Evolutionary conservation across 2,888 invertebrate species (phyloP).

Genomic region (Nomada fucata): DNA sequence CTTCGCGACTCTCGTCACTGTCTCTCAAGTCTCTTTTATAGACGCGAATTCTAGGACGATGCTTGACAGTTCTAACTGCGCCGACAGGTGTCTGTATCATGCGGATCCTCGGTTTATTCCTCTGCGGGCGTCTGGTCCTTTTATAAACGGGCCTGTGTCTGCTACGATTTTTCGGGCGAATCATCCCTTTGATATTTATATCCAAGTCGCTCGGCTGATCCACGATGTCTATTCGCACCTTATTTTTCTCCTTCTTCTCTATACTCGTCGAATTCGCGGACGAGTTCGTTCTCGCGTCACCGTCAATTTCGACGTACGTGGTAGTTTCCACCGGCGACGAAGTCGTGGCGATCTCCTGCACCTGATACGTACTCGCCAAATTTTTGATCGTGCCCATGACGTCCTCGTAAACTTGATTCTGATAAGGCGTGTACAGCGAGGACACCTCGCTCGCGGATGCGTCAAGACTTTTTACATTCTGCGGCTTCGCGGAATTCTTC

Average conservation of each 20-base stretch:
- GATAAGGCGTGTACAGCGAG: slow-evolving; percentile 69
- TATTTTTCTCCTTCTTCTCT: slow-evolving; percentile 6
- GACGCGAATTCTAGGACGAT: slow-evolving; percentile 50
- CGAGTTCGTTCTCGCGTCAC: background rate
- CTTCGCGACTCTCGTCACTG: background rate
- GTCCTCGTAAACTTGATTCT: slow-evolving; percentile 81
- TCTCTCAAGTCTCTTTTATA: slow-evolving; percentile 45
- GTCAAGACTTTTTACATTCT: slow-evolving; percentile 11
- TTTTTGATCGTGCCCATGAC: slow-evolving; percentile 81
- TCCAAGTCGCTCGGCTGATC: slow-evolving; percentile 17
- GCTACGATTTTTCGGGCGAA: slow-evolving; percentile 35
- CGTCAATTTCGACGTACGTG: background rate
- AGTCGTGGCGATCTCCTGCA: slow-evolving; percentile 33
- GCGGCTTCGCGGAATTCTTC: slow-evolving; percentile 9
- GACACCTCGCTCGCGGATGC: slow-evolving; percentile 53
- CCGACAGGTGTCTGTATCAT: slow-evolving; percentile 1
- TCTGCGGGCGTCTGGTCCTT: slow-evolving; percentile 19
- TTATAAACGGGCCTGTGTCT: slow-evolving; percentile 20
- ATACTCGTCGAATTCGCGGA: background rate
- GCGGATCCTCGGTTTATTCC: slow-evolving; percentile 15
- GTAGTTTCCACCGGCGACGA: slow-evolving; percentile 5
- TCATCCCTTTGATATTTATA: slow-evolving; percentile 26
- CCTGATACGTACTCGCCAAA: slow-evolving; percentile 48
- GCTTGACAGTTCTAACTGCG: slow-evolving; percentile 25
- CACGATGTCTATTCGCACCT: slow-evolving; percentile 5